A percentile compares a stretch with the other conserved stretches of the same genome.
Evolutionary conservation across 2,113 vertebrate genomes (phyloP).

Genomic region (Pelusios castaneus): DNA sequence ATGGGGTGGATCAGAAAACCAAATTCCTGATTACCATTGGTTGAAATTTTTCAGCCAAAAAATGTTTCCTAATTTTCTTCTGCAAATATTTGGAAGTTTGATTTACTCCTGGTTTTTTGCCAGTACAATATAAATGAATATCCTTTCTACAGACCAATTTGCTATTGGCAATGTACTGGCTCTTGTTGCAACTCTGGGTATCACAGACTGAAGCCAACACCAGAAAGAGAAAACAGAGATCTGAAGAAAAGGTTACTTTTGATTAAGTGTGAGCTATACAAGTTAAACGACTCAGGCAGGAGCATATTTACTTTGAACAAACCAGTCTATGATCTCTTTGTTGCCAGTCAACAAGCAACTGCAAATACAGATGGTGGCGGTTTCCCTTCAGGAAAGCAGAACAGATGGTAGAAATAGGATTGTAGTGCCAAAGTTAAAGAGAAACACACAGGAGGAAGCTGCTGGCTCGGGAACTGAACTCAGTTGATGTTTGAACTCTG

Average conservation of each 20-base stretch:
- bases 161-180: background rate
- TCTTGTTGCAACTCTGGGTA: background rate
- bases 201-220: background rate
- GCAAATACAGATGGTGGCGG: slow-evolving; percentile 31
- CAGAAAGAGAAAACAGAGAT: background rate
- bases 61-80: background rate
- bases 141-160: background rate
- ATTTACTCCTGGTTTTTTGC: background rate
- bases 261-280: background rate
- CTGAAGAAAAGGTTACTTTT: background rate
- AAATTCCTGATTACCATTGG: rapidly evolving
- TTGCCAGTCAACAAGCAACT: background rate
- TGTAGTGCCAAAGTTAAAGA: background rate
- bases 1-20: background rate
- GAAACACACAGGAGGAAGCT: slow-evolving; percentile 30
- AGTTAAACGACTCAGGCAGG: background rate
- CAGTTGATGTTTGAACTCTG: background rate
- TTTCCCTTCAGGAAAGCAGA: slow-evolving; percentile 25
- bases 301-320: background rate
- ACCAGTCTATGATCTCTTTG: background rate
- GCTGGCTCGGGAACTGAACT: background rate
- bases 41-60: background rate
- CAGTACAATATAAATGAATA: rapidly evolving
- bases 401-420: background rate
- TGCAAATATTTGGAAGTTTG: background rate